phyloP scores from a whole-genome alignment of 2,888 invertebrate genomes.

The Panopea generosa region DNA sequence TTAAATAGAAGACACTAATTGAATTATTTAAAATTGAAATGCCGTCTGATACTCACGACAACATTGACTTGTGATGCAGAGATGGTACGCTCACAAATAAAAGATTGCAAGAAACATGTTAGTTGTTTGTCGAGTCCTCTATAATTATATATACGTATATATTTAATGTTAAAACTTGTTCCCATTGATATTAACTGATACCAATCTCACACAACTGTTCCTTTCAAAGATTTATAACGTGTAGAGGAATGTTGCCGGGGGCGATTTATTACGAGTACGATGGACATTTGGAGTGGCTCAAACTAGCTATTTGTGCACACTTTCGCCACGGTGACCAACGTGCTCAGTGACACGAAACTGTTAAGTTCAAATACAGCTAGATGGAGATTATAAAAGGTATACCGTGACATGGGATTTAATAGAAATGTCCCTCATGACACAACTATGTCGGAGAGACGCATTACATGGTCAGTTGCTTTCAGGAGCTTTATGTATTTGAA shows the following conservation, averaged over 20 bases:
- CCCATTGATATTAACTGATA: too few species aligned
- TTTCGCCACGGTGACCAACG: slow-evolving; percentile 7
- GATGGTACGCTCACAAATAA: too few species aligned
- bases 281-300: slow-evolving; percentile 1
- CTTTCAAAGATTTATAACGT: too few species aligned
- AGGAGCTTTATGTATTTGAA: slow-evolving; percentile 21
- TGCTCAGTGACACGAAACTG: slow-evolving; percentile 55
- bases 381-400: slow-evolving; percentile 1
- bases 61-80: too few species aligned
- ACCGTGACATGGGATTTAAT: slow-evolving; percentile 6
- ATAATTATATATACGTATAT: too few species aligned
- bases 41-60: too few species aligned
- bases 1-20: too few species aligned
- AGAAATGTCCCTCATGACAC: slow-evolving; percentile 19
- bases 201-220: too few species aligned
- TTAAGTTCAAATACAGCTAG: slow-evolving; percentile 35
- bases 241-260: not conserved
- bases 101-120: too few species aligned
- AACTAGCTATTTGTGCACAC: not conserved
- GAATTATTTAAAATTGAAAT: too few species aligned
- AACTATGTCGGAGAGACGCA: slow-evolving; percentile 27
- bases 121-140: too few species aligned
- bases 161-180: too few species aligned
- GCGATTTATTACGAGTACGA: not conserved
- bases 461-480: slow-evolving; percentile 25